Conservation (phyloP, 30 jellyfish, hydroid and myxozoan species). For the Chrysaora quinquecirrha region DNA sequence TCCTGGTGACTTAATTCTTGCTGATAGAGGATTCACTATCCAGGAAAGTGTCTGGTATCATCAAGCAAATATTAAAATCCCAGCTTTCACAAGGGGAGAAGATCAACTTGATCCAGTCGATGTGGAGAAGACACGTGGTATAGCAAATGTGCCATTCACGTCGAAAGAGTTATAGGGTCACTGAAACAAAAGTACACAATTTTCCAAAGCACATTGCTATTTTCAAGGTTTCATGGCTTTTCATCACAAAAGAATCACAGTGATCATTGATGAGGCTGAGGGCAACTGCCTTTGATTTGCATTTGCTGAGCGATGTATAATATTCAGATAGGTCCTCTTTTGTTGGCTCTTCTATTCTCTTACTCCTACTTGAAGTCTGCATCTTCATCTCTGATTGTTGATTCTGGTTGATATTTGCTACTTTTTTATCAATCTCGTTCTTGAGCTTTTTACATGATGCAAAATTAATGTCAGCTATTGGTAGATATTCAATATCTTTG, state of each 20-base stretch:
- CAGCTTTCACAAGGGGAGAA: too few relatives aligned
- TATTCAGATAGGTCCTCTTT: constrained; percentile 17
- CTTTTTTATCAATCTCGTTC: constrained; percentile 25
- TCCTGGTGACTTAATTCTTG: too few relatives aligned
- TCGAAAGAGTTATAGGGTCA: too few relatives aligned
- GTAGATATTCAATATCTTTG: constrained; percentile 15
- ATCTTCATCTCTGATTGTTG: constrained; percentile 3
- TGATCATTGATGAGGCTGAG: constrained; percentile 48
- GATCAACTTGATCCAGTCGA: too few relatives aligned
- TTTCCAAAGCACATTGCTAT: too few relatives aligned
- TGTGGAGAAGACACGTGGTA: too few relatives aligned
- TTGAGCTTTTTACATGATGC: constrained; percentile 28
- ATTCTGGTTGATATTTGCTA: background rate
- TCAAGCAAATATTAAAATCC: too few relatives aligned
- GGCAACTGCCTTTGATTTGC: constrained; percentile 55
- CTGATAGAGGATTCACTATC: too few relatives aligned
- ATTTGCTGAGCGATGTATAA: constrained; percentile 17
- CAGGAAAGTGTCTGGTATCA: too few relatives aligned
- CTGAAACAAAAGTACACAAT: too few relatives aligned
- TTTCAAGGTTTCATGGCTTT: constrained; percentile 26
- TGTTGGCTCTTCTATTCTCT: constrained; percentile 31
- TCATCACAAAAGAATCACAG: constrained; percentile 31
- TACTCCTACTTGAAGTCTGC: background rate
- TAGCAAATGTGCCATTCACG: too few relatives aligned
- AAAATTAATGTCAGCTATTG: constrained; percentile 13